Base-by-base conservation (phyloP, 2,113 vertebrate species). In the Odobenus rosmarus region DNA sequence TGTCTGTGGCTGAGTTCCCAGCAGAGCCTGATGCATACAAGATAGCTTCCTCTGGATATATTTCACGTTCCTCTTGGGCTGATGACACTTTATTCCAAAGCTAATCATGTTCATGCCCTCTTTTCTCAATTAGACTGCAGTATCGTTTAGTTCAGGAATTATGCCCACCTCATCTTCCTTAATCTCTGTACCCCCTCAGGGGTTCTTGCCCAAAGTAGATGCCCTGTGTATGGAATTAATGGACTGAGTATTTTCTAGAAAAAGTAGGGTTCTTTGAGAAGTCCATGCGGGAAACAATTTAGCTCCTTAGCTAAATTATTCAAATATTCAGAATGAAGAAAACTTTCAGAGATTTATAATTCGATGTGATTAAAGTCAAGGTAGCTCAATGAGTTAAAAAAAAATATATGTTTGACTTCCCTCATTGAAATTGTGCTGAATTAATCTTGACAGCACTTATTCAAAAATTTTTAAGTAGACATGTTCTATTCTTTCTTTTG, bases 291-390 rank as follows among this genome's bases (percentile, higher is more conserved):
- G 67, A 87, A 97, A 42, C 69, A 21, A 62, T 76, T 59, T 93
- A 77, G 21, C 18, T 18, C 76, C 57, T 76, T 79, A 83, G 19
- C 46, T 88, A 55, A 93, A 81, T 87, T 89, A 77, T 77, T 96
- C 53, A 88, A 49, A 33, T 80, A 46, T 90, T 92, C 36, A 74
- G 39, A 93, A 89, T 72, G 77, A 86, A 74, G 90, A 79, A 82
- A 79, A 82, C 53, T 55, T 95, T 21, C 26, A 80, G 31, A 77
- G 71, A 67, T 71, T 87, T 67, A 79, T 67, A n/a, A 42, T 88
- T 97, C 21, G 4, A 51, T 72, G 49, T 95, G 71, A 93, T 85
- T 79, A 86, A 93, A 55, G 24, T 86, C 26, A 83, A 91, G 51
- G 59, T 88, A 64, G 19, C 81, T 85, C 57, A 79, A 0, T 64